phyloP scores from a whole-genome alignment of 2,888 invertebrate genomes.

The Pyrochroa serraticornis region DNA sequence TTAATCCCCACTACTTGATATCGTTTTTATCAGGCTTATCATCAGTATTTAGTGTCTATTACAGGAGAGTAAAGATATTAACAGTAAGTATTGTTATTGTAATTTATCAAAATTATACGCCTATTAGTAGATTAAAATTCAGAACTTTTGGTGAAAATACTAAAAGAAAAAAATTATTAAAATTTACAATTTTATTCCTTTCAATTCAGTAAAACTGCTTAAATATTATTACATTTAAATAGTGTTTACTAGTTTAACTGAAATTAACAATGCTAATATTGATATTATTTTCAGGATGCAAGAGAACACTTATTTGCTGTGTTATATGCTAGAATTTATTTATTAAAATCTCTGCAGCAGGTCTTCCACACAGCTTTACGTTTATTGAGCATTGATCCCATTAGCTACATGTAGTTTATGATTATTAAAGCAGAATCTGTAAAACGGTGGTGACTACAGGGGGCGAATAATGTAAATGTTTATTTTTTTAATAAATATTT shows the following conservation, averaged over 20 bases:
- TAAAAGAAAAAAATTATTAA: too few species aligned
- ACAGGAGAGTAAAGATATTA: slow-evolving; percentile 71
- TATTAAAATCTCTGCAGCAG: slow-evolving; percentile 68
- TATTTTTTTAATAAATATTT: too few species aligned
- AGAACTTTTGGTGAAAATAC: too few species aligned
- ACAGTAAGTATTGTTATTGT: slow-evolving; percentile 62
- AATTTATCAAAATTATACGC: not conserved
- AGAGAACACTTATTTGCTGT: slow-evolving; percentile 70
- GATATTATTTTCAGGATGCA: slow-evolving; percentile 65
- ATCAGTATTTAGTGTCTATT: slow-evolving; percentile 74
- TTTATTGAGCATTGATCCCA: slow-evolving; percentile 71
- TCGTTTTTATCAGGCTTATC: slow-evolving; percentile 69
- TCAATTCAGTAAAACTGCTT: too few species aligned
- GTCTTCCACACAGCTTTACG: slow-evolving; percentile 68
- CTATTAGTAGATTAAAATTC: too few species aligned
- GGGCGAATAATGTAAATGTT: too few species aligned
- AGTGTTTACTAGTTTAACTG: not conserved
- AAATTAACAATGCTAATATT: slow-evolving; percentile 15
- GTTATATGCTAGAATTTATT: slow-evolving; percentile 72
- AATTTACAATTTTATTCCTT: too few species aligned
- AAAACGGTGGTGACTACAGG: too few species aligned
- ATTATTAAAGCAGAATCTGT: not conserved
- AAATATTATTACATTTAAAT: too few species aligned
- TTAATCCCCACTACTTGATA: slow-evolving; percentile 69
- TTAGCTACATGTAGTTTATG: slow-evolving; percentile 67